Evolutionary conservation across 2,797 vertebrate species (phyloP).

Genomic region (Melanotaenia boesemani): DNA sequence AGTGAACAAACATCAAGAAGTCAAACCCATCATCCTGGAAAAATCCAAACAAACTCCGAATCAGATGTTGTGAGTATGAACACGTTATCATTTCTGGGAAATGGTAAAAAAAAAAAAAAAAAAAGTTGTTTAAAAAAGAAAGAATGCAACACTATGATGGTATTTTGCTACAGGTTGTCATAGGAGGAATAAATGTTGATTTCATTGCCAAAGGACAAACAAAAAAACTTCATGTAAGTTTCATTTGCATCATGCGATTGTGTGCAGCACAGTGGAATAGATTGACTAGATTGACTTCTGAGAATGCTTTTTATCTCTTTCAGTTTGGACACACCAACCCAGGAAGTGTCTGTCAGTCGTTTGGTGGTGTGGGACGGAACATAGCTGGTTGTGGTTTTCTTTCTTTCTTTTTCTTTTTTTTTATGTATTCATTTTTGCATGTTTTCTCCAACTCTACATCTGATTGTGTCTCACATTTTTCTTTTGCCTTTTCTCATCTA

Average conservation of each 20-base stretch:
- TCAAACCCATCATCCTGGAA: constrained; percentile 20
- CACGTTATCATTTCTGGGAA: neutral
- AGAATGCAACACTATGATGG: neutral
- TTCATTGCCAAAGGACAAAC: constrained; percentile 89
- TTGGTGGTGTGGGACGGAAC: constrained; percentile 92
- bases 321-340: constrained; percentile 90
- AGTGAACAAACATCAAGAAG: constrained; percentile 25
- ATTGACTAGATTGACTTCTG: constrained; percentile 8
- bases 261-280: neutral
- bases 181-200: constrained; percentile 92
- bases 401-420: neutral
- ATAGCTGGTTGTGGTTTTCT: constrained; percentile 84
- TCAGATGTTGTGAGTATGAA: constrained; percentile 75
- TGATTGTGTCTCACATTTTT: constrained; percentile 2
- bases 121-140: neutral
- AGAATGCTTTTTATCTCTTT: constrained; percentile 35
- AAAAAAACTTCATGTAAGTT: constrained; percentile 83
- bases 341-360: constrained; percentile 88
- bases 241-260: neutral
- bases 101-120: neutral
- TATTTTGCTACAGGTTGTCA: constrained; percentile 85
- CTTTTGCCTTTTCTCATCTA: constrained; percentile 5
- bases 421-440: constrained; percentile 22
- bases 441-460: neutral
- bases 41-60: constrained; percentile 32